Base-by-base conservation (phyloP, 2,797 vertebrate genomes). In the Coracias cyanogaster region DNA sequence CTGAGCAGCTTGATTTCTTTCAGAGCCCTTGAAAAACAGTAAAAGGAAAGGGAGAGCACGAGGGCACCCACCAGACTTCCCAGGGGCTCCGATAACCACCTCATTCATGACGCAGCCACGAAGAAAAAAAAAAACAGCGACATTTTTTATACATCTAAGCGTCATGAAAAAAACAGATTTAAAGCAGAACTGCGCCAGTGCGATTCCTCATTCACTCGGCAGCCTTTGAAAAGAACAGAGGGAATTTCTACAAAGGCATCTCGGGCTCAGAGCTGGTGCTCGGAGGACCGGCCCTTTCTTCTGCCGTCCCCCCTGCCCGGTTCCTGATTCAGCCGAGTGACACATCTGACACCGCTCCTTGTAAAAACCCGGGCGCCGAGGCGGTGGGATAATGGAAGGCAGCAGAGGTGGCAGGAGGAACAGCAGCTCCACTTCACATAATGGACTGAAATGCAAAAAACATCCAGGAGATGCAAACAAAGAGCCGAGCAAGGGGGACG, bases 171-270 rank as follows among this genome's bases (percentile, higher is more conserved):
- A 79, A 51, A 20, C 84, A 49, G 13, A 74, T 28, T n/a, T 20
- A 12, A 70, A 84, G 13, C 81, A 69, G 81, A 86, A 51, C 77
- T 61, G 66, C 20, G 7, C 19, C 72, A 58, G 31, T 10, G 85
- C 16, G 18, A 64, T 71, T 62, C 74, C 92, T 76, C 71, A 28
- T 54, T 57, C 78, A 5, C 31, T 83, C 45, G 5, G 39, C 48
- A 93, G 84, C 79, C 93, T 94, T 77, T 93, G 89, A 89, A 78
- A 41, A 94, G 92, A 94, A 79, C 86, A 89, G 81, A 86, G 87
- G 91, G 89, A 61, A 85, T 93, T 79, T 77, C 91, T 93, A 37
- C 70, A 91, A 69, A 88, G 90, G 72, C 33, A 55, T 51, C 76
- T 45, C 19, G 1, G 31, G 29, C 58, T 90, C 51, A 10, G 76